phyloP scores from a whole-genome alignment of 1,140 invertebrate genomes.

The Calliopsis andreniformis region DNA sequence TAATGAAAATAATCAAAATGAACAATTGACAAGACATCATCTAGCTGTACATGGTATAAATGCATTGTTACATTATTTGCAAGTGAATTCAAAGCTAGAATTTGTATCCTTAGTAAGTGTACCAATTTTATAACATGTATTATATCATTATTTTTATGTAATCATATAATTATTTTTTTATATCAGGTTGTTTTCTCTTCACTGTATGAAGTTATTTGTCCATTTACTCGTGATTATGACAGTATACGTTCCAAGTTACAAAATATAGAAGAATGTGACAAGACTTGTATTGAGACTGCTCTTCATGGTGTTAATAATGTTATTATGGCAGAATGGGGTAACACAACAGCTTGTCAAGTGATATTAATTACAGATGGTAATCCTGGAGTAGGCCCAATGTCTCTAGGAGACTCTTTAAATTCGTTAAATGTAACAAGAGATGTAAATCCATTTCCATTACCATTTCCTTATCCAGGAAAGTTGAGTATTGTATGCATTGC shows the following conservation, averaged over 20 bases:
- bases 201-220: constrained; percentile 88
- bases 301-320: constrained; percentile 88
- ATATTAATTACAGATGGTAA: constrained; percentile 92
- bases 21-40: constrained; percentile 84
- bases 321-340: constrained; percentile 92
- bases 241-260: constrained; percentile 87
- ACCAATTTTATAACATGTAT: neutral
- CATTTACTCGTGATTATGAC: constrained; percentile 94
- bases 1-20: constrained; percentile 76
- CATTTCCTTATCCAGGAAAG: constrained; percentile 91
- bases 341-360: constrained; percentile 90
- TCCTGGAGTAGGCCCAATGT: constrained; percentile 86
- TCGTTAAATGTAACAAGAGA: constrained; percentile 74
- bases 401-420: constrained; percentile 82
- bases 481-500: constrained; percentile 88
- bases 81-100: constrained; percentile 91
- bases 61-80: constrained; percentile 91
- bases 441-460: constrained; percentile 84
- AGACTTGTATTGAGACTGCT: constrained; percentile 90
- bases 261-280: constrained; percentile 90
- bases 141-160: constrained; percentile 24
- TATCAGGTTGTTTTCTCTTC: constrained; percentile 89
- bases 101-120: constrained; percentile 91
- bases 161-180: constrained; percentile 1
- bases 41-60: constrained; percentile 93